Base-by-base conservation (phyloP, 2,113 vertebrate genomes). In the Pardalotus punctatus region DNA sequence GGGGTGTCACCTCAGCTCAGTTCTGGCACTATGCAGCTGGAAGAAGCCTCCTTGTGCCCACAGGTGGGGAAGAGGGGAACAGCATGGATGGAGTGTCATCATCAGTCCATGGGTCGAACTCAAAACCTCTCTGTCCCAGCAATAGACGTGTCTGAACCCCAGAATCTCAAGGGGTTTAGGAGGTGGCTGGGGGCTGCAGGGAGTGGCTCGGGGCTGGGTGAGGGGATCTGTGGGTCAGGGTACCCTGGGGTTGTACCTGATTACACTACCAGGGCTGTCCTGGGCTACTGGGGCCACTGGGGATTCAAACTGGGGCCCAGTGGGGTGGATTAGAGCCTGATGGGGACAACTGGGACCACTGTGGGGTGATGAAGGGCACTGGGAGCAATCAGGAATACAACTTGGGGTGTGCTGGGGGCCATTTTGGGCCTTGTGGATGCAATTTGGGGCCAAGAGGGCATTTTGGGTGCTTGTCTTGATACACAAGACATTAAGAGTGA, bases 181-280 rank as follows among this genome's bases (percentile, higher is more conserved):
- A 51, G 12, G 19, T 23, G 27, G 11, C 24, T 33, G 12, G 64
- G 45, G 24, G 10, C 28, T n/a, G n/a, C 40, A 47, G 33, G 21
- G 22, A 22, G 18, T n/a, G 50, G 21, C 60, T 33, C 0, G 0
- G 51, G 23, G 33, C 28, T 29, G n/a, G 18, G 28, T 18, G 29
- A 47, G 33, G 16, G 20, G 33, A 58, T 45, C 31, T 36, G 42
- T 14, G 15, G n/a, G 40, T 61, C n/a, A 82, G n/a, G 31, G 27
- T 23, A 33, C 22, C 31, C 22, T 18, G 31, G 28, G 31, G 8
- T 17, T 58, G 38, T 7, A 53, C 29, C 29, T 53, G 14, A 42
- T 42, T 69, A 69, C 21, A 61, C 12, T 35, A 15, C 31, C 15
- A 16, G 14, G 12, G 35, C 40, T 42, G 24, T 54, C 50, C 40